Conservation (phyloP, 2,888 invertebrate genomes). For the Cheilosia variabilis region DNA sequence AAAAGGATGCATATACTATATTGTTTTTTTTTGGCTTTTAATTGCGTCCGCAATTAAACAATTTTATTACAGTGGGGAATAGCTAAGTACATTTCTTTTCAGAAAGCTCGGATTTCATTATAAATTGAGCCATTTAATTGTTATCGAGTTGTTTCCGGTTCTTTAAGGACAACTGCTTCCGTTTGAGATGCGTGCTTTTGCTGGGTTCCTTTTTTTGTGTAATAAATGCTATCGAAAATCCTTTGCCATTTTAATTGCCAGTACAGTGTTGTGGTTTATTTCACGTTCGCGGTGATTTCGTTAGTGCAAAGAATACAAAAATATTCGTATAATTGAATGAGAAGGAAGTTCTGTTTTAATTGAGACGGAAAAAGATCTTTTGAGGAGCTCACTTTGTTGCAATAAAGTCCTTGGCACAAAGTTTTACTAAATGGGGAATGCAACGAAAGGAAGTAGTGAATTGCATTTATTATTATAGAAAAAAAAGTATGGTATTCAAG, state of each 20-base stretch:
- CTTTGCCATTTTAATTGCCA: slow-evolving; percentile 12
- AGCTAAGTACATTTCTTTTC: not conserved
- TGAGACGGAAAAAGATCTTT: too few relatives aligned
- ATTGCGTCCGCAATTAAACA: not conserved
- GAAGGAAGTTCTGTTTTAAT: too few relatives aligned
- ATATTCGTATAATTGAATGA: not conserved
- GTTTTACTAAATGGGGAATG: too few relatives aligned
- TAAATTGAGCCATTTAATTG: not conserved
- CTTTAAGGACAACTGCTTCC: not conserved
- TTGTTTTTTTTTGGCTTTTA: not conserved
- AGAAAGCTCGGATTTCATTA: not conserved
- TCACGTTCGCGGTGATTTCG: not conserved
- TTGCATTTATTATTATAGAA: too few relatives aligned
- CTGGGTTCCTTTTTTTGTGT: not conserved
- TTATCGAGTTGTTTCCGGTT: not conserved
- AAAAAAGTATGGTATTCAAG: too few relatives aligned
- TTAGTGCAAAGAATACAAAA: not conserved
- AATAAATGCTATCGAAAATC: not conserved
- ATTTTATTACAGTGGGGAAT: slow-evolving; percentile 1
- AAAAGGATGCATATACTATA: not conserved
- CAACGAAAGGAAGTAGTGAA: too few relatives aligned
- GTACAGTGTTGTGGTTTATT: not conserved
- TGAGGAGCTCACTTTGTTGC: too few relatives aligned
- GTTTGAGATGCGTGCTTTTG: not conserved
- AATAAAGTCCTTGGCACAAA: too few relatives aligned